Percentiles rank a stretch among this genome's conserved stretches.
These are phyloP conservation scores for Alloscopus bannaensis DNA, from an alignment of 2,888 invertebrate genomes.

Conservation along the genomic window DNA sequence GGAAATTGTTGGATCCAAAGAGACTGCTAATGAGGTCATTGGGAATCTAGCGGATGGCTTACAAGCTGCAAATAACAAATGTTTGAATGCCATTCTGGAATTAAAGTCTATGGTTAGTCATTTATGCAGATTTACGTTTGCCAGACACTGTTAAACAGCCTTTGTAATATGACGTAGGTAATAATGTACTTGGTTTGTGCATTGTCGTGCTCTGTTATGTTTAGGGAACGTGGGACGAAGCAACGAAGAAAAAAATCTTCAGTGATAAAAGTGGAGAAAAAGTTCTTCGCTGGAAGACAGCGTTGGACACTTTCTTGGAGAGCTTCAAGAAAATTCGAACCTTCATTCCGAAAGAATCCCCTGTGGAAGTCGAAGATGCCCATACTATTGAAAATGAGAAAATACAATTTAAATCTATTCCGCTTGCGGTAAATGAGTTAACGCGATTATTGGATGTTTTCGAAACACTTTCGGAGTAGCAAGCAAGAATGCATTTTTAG, in stretches of 20 bases:
- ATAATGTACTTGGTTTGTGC: too few relatives aligned
- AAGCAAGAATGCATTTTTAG: too few relatives aligned
- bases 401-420: constrained; percentile 10
- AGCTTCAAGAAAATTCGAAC: constrained; percentile 26
- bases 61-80: neutral
- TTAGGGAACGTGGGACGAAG: constrained; percentile 19
- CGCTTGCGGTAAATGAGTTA: too few relatives aligned
- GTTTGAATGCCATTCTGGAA: neutral
- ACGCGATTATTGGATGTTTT: too few relatives aligned
- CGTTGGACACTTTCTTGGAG: constrained; percentile 32
- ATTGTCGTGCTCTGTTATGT: too few relatives aligned
- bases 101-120: neutral
- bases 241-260: constrained; percentile 7
- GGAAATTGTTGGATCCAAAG: neutral
- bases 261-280: neutral
- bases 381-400: constrained; percentile 8
- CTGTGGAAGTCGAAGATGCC: neutral
- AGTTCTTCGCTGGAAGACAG: constrained; percentile 6
- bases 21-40: neutral
- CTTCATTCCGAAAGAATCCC: constrained; percentile 6
- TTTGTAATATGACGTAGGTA: neutral
- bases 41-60: neutral
- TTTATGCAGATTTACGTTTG: too few relatives aligned
- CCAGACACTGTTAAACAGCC: neutral
- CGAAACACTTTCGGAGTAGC: too few relatives aligned